A percentile compares a stretch with the other conserved stretches of the same genome.
Conservation (phyloP, 2,113 vertebrate genomes). For the Macrotus californicus region DNA sequence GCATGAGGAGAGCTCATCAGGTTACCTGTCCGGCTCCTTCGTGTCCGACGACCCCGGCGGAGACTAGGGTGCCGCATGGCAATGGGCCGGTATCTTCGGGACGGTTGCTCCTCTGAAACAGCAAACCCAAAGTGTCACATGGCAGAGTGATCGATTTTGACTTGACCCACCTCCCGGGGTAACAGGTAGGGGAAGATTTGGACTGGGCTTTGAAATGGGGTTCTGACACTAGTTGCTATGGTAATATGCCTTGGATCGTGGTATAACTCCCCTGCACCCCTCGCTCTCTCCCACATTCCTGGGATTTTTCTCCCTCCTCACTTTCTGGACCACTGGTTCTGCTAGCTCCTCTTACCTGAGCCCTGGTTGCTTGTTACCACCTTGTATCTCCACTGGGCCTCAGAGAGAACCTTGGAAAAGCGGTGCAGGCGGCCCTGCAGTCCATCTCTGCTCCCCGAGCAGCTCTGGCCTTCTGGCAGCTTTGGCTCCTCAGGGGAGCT, state of each 20-base stretch:
- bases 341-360: constrained; percentile 78
- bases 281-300: not conserved
- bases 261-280: not conserved
- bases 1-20: constrained; percentile 2
- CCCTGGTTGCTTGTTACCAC: constrained; percentile 89
- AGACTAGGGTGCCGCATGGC: constrained; percentile 67
- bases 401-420: constrained; percentile 92
- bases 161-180: not conserved
- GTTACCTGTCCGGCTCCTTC: constrained; percentile 79
- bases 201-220: not conserved
- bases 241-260: not conserved
- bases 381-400: constrained; percentile 95
- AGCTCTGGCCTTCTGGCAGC: constrained; percentile 81
- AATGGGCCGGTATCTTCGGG: constrained; percentile 63
- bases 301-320: not conserved
- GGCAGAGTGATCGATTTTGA: not conserved
- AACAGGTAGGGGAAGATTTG: not conserved
- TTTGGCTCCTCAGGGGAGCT: constrained; percentile 74
- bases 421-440: constrained; percentile 84
- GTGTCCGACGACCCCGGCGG: constrained; percentile 80
- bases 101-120: constrained; percentile 77
- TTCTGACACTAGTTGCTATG: not conserved
- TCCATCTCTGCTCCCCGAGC: constrained; percentile 81
- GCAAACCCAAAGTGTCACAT: not conserved
- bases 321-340: not conserved